These are phyloP conservation scores for Brienomyrus brachyistius DNA, from an alignment of 2,113 vertebrate species.

Conservation along the genomic window DNA sequence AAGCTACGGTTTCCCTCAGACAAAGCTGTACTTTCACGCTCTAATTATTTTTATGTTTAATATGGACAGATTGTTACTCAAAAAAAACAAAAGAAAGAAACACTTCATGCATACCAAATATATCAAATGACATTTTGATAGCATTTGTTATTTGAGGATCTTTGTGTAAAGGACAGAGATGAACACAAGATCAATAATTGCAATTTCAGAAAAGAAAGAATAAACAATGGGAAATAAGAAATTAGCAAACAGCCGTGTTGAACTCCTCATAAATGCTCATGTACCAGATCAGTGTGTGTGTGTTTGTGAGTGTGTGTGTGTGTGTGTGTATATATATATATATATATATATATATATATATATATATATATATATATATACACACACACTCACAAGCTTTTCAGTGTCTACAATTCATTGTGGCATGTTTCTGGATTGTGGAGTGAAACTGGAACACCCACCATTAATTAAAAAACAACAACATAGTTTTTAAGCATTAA, in stretches of 20 bases:
- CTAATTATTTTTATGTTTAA: constrained; percentile 17
- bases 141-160: background rate
- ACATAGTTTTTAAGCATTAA: background rate
- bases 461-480: background rate
- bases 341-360: too few relatives aligned
- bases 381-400: background rate
- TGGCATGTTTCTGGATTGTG: background rate
- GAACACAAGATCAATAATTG: background rate
- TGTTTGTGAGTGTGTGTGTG: too few relatives aligned
- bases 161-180: background rate
- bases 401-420: background rate
- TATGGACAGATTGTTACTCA: background rate
- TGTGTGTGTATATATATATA: too few relatives aligned
- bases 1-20: background rate
- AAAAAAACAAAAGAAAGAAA: background rate
- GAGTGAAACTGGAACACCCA: background rate
- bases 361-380: too few relatives aligned
- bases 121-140: constrained; percentile 3
- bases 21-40: constrained; percentile 17
- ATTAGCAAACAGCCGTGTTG: background rate
- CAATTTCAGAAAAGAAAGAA: background rate
- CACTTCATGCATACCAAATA: background rate
- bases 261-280: background rate
- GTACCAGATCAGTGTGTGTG: background rate
- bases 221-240: background rate